phyloP scores from a whole-genome alignment of 2,797 vertebrate species.

The Margarornis squamiger region DNA sequence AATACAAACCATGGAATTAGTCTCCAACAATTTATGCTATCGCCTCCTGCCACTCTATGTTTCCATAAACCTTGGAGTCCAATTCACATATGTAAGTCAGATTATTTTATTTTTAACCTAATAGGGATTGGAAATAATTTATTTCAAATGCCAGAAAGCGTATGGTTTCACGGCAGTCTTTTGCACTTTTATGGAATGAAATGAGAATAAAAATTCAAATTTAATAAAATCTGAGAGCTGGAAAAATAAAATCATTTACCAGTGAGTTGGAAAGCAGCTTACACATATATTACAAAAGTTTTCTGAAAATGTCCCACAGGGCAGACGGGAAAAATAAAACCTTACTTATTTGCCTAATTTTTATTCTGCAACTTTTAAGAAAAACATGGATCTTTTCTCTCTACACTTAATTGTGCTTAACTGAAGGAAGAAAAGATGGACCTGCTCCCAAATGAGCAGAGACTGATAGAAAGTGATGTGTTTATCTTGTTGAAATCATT shows the following conservation, averaged over 20 bases:
- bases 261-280: not conserved
- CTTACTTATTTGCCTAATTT: not conserved
- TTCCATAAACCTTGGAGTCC: conserved; percentile 51
- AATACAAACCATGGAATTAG: conserved; percentile 53
- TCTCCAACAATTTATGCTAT: conserved; percentile 42
- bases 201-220: conserved; percentile 53
- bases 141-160: conserved; percentile 45
- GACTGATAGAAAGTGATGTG: not conserved
- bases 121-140: conserved; percentile 40
- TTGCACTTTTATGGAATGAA: conserved; percentile 45
- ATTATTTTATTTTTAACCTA: conserved; percentile 65
- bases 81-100: conserved; percentile 49
- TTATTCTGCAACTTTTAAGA: not conserved
- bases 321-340: conserved; percentile 8
- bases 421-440: not conserved
- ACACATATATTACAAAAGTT: conserved; percentile 16
- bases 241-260: conserved; percentile 46
- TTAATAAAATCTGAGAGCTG: conserved; percentile 63
- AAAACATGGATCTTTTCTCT: not conserved
- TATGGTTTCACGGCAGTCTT: conserved; percentile 57
- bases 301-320: conserved; percentile 39
- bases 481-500: not conserved
- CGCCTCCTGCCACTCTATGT: conserved; percentile 21
- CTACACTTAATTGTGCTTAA: not conserved
- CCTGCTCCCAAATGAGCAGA: not conserved